phyloP scores from a whole-genome alignment of 2,113 vertebrate species.

The Menidia beryllina region DNA sequence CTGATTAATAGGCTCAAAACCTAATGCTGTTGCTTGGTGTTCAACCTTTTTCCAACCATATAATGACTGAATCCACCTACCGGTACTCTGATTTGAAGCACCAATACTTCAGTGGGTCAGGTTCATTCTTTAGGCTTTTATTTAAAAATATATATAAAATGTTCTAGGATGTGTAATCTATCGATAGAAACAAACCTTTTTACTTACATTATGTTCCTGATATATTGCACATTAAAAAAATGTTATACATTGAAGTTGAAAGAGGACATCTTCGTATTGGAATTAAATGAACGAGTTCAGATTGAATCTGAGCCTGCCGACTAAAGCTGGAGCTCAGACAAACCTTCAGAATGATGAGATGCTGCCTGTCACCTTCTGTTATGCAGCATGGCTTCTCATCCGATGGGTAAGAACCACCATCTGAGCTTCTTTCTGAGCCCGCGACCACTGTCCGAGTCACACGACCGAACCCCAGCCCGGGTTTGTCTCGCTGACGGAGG shows the following conservation, averaged over 20 bases:
- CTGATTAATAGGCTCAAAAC: no score
- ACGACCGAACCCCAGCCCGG: conserved; percentile 38
- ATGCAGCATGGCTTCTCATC: conserved; percentile 2
- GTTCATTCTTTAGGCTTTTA: background rate
- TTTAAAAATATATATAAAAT: background rate
- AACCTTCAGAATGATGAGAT: conserved; percentile 20
- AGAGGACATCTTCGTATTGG: background rate
- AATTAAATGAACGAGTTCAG: background rate
- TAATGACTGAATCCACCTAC: no score
- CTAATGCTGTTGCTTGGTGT: no score
- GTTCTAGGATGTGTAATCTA: background rate
- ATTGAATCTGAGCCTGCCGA: conserved; percentile 22
- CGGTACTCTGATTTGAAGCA: background rate
- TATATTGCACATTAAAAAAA: no score
- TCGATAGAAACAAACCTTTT: background rate
- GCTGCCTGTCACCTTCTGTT: conserved; percentile 6
- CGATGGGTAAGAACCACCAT: background rate
- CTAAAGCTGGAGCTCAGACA: conserved; percentile 4
- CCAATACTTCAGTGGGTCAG: background rate
- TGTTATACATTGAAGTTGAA: no score
- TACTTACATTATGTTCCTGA: background rate
- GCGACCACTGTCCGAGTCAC: conserved; percentile 14
- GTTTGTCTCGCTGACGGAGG: conserved; percentile 42
- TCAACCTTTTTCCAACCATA: no score
- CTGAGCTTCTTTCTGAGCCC: conserved; percentile 21